Evolutionary conservation across 2,113 vertebrate species (phyloP).

Genomic region (Baryphthengus martii): DNA sequence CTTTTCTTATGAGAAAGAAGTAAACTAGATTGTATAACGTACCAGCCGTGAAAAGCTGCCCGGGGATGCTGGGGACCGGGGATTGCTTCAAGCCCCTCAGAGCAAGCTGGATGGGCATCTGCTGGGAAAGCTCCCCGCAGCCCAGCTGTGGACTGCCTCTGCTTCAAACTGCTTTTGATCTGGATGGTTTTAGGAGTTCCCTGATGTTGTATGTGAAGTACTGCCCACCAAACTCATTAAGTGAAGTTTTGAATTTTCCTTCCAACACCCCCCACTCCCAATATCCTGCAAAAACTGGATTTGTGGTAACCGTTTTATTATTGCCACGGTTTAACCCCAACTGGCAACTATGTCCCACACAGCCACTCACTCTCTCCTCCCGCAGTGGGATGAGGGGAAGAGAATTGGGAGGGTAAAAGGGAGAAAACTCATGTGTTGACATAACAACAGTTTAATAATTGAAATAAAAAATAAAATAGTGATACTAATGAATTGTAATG

Average conservation of each 20-base stretch:
- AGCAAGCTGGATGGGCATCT: not conserved
- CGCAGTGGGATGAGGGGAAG: not conserved
- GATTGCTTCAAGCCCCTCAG: rapidly evolving
- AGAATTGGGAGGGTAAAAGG: not conserved
- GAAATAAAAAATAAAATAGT: not conserved
- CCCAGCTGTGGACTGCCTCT: not conserved
- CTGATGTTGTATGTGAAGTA: not conserved
- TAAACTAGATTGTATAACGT: not conserved
- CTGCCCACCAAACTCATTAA: not conserved
- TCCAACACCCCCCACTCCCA: not conserved
- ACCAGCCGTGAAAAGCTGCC: rapidly evolving
- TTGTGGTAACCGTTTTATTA: not conserved
- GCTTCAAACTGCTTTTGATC: not conserved
- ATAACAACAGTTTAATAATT: not conserved
- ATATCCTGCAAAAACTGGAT: not conserved
- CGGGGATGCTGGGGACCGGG: not conserved
- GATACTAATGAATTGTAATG: not conserved
- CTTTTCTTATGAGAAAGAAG: not conserved
- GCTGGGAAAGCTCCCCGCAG: not conserved
- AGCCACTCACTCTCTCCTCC: not conserved
- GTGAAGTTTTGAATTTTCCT: not conserved
- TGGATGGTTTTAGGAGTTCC: not conserved
- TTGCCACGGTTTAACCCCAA: not conserved
- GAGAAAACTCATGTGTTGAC: not conserved
- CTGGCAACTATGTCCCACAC: not conserved